Base-by-base conservation (phyloP, 92 coral and sea anemone species). In the Parazoanthus swiftii region DNA sequence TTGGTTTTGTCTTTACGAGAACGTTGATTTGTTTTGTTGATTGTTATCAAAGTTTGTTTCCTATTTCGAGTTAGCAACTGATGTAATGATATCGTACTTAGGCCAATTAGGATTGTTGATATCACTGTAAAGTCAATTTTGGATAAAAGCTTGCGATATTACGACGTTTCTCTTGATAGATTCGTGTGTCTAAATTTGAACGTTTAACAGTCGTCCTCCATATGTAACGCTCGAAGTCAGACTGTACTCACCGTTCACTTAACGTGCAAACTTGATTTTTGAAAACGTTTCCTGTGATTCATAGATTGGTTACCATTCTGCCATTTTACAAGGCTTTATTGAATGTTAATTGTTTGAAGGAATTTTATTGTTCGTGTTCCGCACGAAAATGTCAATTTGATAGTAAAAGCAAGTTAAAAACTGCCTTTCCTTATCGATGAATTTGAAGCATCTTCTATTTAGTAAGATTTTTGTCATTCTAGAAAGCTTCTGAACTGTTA, bases 21-120 rank as follows among this genome's bases (percentile, higher is more conserved):
- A 79, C 63, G 29, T 23, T 79, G 59, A 48, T 25, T 78, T 79
- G 82, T 79, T 79, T 79, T 46, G 77, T 11, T 73, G 77, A 25
- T 73, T 73, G 82, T 79, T 54, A 29, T 50, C 82, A 79, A 48
- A 79, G 82, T 29, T 79, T 46, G 50, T 14, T 36, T 29, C 18
- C n/a, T 73, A 29, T 78, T 79, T 79, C 11, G 37, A 48, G 42
- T 79, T 79, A n/a, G 10, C 66, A 44, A 79, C 18, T 20, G 54
- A 39, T 36, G 25, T 76, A 63, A 63, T 63, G 70, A 76, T 76
- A 76, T 25, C 79, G 51, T 39, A 44, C 46, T 76, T 79, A 67
- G 82, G 11, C 25, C 67, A 14, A 33, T 79, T 29, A 46, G 65
- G 36, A 29, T 50, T 50, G 43, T 8, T 29, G 77, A 6, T 73